Conservation (phyloP, 2,797 vertebrate genomes). For the Gallinago solitaria region DNA sequence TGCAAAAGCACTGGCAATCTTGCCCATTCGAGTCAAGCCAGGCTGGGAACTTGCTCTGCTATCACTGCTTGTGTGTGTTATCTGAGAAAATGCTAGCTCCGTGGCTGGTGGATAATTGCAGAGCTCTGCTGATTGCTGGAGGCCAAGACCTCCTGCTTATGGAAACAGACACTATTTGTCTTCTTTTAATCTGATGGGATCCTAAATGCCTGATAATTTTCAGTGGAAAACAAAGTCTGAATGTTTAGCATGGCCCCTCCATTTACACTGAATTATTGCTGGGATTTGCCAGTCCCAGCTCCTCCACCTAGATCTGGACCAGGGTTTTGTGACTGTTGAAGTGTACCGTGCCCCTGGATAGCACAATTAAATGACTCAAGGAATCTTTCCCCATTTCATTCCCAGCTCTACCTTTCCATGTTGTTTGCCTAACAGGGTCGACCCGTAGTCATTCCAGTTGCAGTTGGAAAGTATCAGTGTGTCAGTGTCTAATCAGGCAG, state of each 20-base stretch:
- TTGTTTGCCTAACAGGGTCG: neutral
- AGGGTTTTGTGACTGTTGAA: neutral
- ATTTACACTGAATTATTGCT: neutral
- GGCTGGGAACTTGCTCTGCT: neutral
- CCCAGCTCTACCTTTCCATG: neutral
- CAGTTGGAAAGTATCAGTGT: neutral
- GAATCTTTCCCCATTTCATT: neutral
- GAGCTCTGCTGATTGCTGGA: neutral
- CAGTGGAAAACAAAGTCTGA: neutral
- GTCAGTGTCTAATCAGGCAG: neutral
- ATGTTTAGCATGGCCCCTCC: neutral
- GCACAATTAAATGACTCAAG: neutral
- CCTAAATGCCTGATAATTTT: neutral
- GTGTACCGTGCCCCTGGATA: neutral
- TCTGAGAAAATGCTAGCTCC: neutral
- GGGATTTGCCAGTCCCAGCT: neutral
- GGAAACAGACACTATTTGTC: neutral
- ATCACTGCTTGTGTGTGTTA: neutral
- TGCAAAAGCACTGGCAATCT: neutral
- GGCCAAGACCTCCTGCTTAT: neutral
- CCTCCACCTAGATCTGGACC: neutral
- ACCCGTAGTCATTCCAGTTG: neutral
- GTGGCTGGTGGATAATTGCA: neutral
- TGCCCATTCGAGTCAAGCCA: neutral
- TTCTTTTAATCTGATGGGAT: neutral